These are phyloP conservation scores for Jaculus jaculus DNA, from an alignment of 2,113 vertebrate species.

Conservation along the genomic window DNA sequence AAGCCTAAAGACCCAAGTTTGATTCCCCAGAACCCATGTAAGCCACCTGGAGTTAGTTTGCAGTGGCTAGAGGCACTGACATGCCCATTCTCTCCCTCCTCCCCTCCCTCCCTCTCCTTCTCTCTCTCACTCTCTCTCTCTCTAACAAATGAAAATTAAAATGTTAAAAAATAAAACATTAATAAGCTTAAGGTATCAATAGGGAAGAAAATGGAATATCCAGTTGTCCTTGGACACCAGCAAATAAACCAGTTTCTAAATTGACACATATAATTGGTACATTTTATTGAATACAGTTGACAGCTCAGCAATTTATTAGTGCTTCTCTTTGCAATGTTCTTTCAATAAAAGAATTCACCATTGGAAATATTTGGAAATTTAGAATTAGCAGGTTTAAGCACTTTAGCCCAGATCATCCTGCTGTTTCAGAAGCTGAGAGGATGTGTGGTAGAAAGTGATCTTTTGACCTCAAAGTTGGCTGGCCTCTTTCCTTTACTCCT, in stretches of 20 bases:
- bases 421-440: constrained; percentile 18
- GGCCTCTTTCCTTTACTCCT: background rate
- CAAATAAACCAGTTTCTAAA: background rate
- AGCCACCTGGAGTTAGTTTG: no score
- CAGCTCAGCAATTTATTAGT: background rate
- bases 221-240: constrained; percentile 11
- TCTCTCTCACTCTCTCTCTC: no score
- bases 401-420: background rate
- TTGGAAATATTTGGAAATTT: constrained; percentile 34
- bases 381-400: constrained; percentile 42
- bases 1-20: no score
- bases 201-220: constrained; percentile 26
- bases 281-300: background rate
- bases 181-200: background rate
- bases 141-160: no score
- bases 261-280: background rate
- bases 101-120: no score
- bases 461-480: background rate
- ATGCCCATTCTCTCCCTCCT: no score
- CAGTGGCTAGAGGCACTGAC: no score
- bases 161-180: background rate
- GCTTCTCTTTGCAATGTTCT: constrained; percentile 41
- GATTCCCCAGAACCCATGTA: no score
- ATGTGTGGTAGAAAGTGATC: background rate
- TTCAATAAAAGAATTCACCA: constrained; percentile 31